phyloP scores from a whole-genome alignment of 2,113 vertebrate species.

The Seriola quinqueradiata region DNA sequence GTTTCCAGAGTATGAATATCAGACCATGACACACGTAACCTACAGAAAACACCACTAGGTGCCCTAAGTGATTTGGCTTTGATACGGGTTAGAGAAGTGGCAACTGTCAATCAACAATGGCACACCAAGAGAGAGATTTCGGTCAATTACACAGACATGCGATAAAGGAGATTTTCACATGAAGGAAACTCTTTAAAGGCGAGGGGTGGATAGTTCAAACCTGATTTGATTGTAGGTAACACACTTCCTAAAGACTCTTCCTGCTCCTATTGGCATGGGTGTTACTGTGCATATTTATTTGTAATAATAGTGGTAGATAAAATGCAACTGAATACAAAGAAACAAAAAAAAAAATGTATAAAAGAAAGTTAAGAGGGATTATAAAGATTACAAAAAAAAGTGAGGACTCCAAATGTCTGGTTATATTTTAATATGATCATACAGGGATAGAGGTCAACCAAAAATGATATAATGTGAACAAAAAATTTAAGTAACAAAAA shows the following conservation, averaged over 20 bases:
- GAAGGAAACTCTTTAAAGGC: slow-evolving; percentile 77
- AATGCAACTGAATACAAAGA: slow-evolving; percentile 64
- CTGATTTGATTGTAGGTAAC: slow-evolving; percentile 77
- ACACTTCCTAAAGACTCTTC: slow-evolving; percentile 64
- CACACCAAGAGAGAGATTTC: slow-evolving; percentile 63
- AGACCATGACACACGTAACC: slow-evolving; percentile 45
- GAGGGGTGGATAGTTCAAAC: slow-evolving; percentile 76
- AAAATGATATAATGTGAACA: slow-evolving; percentile 87
- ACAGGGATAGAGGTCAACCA: slow-evolving; percentile 91
- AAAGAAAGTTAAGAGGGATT: slow-evolving; percentile 63
- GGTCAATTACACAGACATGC: slow-evolving; percentile 68
- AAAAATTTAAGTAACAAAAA: slow-evolving; percentile 90
- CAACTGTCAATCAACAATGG: slow-evolving; percentile 56
- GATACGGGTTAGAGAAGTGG: slow-evolving; percentile 42
- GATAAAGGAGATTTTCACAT: slow-evolving; percentile 61
- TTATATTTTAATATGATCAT: slow-evolving; percentile 98
- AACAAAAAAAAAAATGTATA: slow-evolving; percentile 22
- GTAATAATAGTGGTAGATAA: slow-evolving; percentile 56
- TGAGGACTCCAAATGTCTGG: slow-evolving; percentile 90
- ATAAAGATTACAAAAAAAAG: slow-evolving; percentile 68
- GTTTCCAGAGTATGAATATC: slow-evolving; percentile 57
- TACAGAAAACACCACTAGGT: slow-evolving; percentile 53
- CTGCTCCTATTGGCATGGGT: slow-evolving; percentile 68
- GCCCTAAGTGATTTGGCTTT: slow-evolving; percentile 67
- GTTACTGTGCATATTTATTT: slow-evolving; percentile 81